Base-by-base conservation (phyloP, 2,113 vertebrate species). In the Podocnemis expansa region DNA sequence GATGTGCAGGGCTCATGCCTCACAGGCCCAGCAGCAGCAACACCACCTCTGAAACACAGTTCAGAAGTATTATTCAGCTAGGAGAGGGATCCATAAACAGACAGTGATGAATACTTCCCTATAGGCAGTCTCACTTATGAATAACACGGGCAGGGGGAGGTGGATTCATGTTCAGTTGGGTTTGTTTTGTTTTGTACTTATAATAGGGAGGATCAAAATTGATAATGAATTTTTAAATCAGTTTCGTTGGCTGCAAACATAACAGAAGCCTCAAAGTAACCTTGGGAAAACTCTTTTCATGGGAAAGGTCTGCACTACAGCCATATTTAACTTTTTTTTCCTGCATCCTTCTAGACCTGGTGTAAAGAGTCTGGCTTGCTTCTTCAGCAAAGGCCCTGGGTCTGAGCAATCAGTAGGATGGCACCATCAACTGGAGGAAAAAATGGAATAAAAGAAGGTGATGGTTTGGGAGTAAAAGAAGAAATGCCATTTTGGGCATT, bases 1-100 rank as follows among this genome's bases (percentile, higher is more conserved):
- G n/a, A n/a, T n/a, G n/a, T n/a, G n/a, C n/a, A n/a, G n/a, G n/a
- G n/a, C n/a, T n/a, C n/a, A n/a, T n/a, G n/a, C n/a, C n/a, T n/a
- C n/a, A n/a, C n/a, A n/a, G n/a, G n/a, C n/a, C n/a, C n/a, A n/a
- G n/a, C n/a, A n/a, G n/a, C n/a, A n/a, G n/a, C n/a, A n/a, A n/a
- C n/a, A n/a, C n/a, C n/a, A n/a, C n/a, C n/a, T n/a, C n/a, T n/a
- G n/a, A n/a, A 49, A 8, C 88, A 45, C 87, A 86, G 73, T 91
- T 90, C 56, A 31, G 45, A 93, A 93, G 56, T 87, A 19, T 52
- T 93, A 92, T 96, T 90, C 11, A 6, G 76, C 84, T 51, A 87
- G 54, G 67, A 95, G 89, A 27, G 25, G 60, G 95, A 94, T 89
- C 34, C 41, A 10, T 85, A 91, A n/a, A 51, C 67, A 94, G 85